A percentile compares a stretch with the other conserved stretches of the same genome.
Conservation (phyloP, 1,140 invertebrate species). For the Propsilocerus akamusi region DNA sequence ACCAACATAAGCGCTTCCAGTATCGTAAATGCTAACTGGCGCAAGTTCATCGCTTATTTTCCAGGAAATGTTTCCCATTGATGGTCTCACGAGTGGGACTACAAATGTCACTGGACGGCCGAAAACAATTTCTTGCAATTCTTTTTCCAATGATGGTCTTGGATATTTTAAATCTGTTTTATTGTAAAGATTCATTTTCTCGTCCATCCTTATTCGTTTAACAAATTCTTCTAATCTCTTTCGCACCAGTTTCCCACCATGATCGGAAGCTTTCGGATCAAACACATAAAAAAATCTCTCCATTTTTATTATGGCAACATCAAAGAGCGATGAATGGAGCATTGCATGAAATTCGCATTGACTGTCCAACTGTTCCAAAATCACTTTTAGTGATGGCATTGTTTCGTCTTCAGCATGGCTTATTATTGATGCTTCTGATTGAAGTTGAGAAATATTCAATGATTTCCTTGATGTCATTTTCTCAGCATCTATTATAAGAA, state of each 20-base stretch:
- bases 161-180: background rate
- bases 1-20: slow-evolving; percentile 15
- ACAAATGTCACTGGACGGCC: background rate
- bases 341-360: background rate
- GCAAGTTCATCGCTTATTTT: slow-evolving; percentile 7
- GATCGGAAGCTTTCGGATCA: slow-evolving; percentile 17
- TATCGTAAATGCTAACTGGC: background rate
- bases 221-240: background rate
- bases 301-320: slow-evolving; percentile 16
- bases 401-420: no score
- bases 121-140: background rate
- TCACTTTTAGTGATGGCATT: no score
- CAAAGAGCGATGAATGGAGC: slow-evolving; percentile 10
- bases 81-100: background rate
- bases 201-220: background rate
- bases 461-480: no score
- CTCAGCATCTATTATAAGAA: no score
- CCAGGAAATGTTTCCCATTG: slow-evolving; percentile 2
- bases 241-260: slow-evolving; percentile 10
- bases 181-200: background rate
- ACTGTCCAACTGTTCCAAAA: no score
- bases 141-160: slow-evolving; percentile 2
- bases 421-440: no score
- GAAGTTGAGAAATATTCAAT: no score
- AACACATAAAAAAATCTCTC: slow-evolving; percentile 16